Percentiles rank a stretch among this genome's conserved stretches.
Conservation (phyloP, 2,113 vertebrate species). For the Salvelinus alpinus region DNA sequence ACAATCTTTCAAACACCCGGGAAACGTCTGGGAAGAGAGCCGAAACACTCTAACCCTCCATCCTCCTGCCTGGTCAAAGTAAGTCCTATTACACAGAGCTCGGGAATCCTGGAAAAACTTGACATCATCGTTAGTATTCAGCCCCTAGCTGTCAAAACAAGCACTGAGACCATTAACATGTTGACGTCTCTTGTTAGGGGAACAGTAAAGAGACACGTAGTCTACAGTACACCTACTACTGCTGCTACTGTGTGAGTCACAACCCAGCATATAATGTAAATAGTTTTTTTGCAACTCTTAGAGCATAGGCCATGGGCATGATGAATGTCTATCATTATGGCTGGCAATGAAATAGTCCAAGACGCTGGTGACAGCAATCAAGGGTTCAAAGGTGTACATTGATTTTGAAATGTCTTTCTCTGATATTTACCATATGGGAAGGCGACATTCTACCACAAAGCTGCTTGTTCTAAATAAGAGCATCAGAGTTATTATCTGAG, state of each 20-base stretch:
- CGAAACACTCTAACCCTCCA: not conserved
- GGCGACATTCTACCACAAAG: not conserved
- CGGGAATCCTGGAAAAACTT: slow-evolving; percentile 17
- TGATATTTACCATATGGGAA: not conserved
- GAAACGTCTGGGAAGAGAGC: slow-evolving; percentile 21
- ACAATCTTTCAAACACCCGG: slow-evolving; percentile 35
- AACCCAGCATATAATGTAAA: not conserved
- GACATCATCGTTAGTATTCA: slow-evolving; percentile 19
- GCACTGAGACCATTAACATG: slow-evolving; percentile 1
- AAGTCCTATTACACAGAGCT: slow-evolving; percentile 8
- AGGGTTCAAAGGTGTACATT: slow-evolving; percentile 8
- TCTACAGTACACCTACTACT: not conserved
- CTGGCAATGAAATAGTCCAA: not conserved
- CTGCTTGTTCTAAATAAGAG: not conserved
- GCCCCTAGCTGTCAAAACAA: not conserved
- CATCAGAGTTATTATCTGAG: not conserved
- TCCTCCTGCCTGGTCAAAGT: slow-evolving; percentile 11
- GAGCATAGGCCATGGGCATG: not conserved
- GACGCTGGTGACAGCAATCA: not conserved
- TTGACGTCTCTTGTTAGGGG: not conserved
- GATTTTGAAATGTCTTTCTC: not conserved
- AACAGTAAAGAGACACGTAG: not conserved
- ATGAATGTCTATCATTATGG: slow-evolving; percentile 6
- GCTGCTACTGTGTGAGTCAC: not conserved
- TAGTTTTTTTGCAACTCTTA: not conserved